Evolutionary conservation across 1,140 invertebrate genomes (phyloP).

Genomic region (Habropoda laboriosa): DNA sequence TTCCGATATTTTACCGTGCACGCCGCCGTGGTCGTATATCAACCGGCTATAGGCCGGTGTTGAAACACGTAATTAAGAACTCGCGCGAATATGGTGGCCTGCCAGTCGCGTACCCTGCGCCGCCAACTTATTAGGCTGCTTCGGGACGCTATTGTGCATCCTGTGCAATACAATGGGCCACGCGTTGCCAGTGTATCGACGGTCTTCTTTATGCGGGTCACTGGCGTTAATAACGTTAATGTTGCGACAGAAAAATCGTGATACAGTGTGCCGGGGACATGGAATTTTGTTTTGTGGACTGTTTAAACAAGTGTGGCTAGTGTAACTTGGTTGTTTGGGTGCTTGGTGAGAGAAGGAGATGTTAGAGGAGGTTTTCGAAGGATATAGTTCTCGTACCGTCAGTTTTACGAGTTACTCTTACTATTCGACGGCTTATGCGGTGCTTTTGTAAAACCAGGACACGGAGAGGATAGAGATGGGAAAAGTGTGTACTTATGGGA

Average conservation of each 20-base stretch:
- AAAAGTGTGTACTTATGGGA: too few relatives aligned
- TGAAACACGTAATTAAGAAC: constrained; percentile 69
- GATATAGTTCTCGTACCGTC: too few relatives aligned
- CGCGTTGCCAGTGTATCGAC: constrained; percentile 38
- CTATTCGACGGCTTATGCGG: too few relatives aligned
- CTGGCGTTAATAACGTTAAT: constrained; percentile 63
- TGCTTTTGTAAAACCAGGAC: too few relatives aligned
- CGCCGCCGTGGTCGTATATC: constrained; percentile 51
- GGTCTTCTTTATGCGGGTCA: constrained; percentile 43
- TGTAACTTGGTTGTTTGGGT: too few relatives aligned
- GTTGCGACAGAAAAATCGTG: constrained; percentile 34
- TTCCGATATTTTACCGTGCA: constrained; percentile 44
- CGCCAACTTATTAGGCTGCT: constrained; percentile 60
- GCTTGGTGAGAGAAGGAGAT: too few relatives aligned
- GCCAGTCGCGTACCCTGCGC: constrained; percentile 39
- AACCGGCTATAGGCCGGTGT: constrained; percentile 51
- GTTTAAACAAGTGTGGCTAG: too few relatives aligned
- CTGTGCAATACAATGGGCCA: constrained; percentile 52
- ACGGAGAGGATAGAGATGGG: too few relatives aligned
- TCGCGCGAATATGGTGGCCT: constrained; percentile 67
- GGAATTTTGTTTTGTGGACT: too few relatives aligned
- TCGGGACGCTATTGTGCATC: constrained; percentile 56
- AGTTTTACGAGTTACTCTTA: too few relatives aligned
- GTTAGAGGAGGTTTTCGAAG: too few relatives aligned
- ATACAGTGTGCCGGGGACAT: too few relatives aligned